Conservation (phyloP, 1,140 invertebrate species). For the Vollenhovia emeryi region DNA sequence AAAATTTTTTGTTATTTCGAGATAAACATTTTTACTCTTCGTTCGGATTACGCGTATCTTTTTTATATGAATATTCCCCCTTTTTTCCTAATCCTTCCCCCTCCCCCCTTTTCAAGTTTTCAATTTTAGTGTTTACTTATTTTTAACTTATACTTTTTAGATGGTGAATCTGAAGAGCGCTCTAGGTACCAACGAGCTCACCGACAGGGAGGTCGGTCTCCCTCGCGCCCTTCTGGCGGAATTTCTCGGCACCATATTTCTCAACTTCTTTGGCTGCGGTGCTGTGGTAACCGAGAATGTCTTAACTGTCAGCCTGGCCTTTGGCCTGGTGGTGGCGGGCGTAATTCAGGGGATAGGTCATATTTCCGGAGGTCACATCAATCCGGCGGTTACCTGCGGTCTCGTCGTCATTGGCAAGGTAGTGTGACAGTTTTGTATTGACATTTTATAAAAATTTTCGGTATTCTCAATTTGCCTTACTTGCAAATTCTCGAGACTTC, state of each 20-base stretch:
- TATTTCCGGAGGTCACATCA: conserved; percentile 95
- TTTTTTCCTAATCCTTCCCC: too few species aligned
- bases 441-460: not conserved
- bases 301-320: conserved; percentile 93
- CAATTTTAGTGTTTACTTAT: conserved; percentile 6
- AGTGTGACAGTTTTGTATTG: conserved; percentile 68
- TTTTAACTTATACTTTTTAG: conserved; percentile 55
- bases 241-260: conserved; percentile 92
- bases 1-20: not conserved
- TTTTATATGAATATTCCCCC: not conserved
- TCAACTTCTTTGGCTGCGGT: conserved; percentile 95
- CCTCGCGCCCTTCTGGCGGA: conserved; percentile 93
- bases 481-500: not conserved
- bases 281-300: conserved; percentile 88
- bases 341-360: conserved; percentile 93
- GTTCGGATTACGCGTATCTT: too few species aligned
- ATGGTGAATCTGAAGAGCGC: conserved; percentile 87
- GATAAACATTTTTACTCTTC: not conserved
- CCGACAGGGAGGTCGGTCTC: conserved; percentile 86
- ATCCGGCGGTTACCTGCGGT: conserved; percentile 95
- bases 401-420: conserved; percentile 93
- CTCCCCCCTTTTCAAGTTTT: not conserved
- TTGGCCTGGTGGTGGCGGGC: conserved; percentile 94
- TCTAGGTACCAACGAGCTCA: conserved; percentile 89
- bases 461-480: not conserved